Evolutionary conservation across 1,140 invertebrate genomes (phyloP), one percentile per base, ranked within the genome.

Genomic region (Drosophila punjabiensis): DNA sequence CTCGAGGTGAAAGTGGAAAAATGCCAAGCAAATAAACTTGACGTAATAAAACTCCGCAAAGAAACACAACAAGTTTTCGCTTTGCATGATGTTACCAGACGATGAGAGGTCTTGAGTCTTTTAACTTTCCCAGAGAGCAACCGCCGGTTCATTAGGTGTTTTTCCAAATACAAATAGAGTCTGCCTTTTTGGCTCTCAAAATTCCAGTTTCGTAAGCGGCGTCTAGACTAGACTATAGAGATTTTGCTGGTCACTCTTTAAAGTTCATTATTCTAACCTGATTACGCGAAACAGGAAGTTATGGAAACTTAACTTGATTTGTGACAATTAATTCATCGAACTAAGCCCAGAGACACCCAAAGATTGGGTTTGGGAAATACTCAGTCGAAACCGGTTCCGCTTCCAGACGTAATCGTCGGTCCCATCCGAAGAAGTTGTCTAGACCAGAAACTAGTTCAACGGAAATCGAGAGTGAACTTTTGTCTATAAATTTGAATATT

Each of bases 1-100:
- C 37, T 30, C 10, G 39, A 67, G 81, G 84, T 88, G 84, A 88
- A 88, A 88, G 84, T 84, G 78, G 68, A 88, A 89, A 88, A 75
- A 84, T 67, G 73, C 59, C 65, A 79, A 32, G 80, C 80, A 83
- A 89, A 81, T 68, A 84, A 75, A 84, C 59, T 84, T 84, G 77
- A 88, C 74, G 84, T 88, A 88, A 88, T 88, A 84, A 71, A 86
- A 82, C 76, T 60, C 50, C 33, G 13, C 24, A 63, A 47, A 24
- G 24, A 59, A 64, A 58, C 55, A n/a, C 70, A 45, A 79, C 82
- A 69, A 84, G 77, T 83, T 83, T 80, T 81, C 41, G 64, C 59
- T 77, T 73, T 73, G 61, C 61, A 69, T 24, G 24, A 24, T 66
- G 56, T 61, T 63, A n/a, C 55, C 13, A 41, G 61, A 55, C 56